Base-by-base conservation (phyloP, 2,888 invertebrate species). In the Microdon myrmicae region DNA sequence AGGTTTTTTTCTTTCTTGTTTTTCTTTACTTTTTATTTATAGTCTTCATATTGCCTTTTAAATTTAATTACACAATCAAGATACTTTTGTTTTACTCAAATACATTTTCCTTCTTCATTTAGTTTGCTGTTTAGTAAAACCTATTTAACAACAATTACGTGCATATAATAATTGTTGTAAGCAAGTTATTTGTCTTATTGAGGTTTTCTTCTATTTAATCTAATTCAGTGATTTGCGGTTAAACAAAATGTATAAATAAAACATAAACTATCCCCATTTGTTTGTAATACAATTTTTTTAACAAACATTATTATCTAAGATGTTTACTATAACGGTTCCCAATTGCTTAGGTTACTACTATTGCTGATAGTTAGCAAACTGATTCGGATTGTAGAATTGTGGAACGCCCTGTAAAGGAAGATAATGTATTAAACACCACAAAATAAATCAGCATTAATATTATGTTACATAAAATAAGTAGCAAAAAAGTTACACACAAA, bases 351-450 rank as follows among this genome's bases (percentile, higher is more conserved):
- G 32, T 28, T 55, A 47, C 20, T 48, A 48, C 55, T 58, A 49
- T 32, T 68, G 58, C 39, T 70, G 64, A 35, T 67, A 68, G 23
- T 67, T 69, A 45, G 64, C 59, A 35, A 59, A 71, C 67, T 71
- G 71, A 47, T 68, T 69, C 16, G 71, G 71, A 60, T 71, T 69
- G 32, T 71, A 71, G 58, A 70, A 71, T 43, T 71, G 71, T 23
- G 71, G 68, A 34, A 37, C 64, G 10, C 68, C 69, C 71, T 71
- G 32, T 1, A 68, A 59, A 26, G 38, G 35, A 29, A 54, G 8
- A 35, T 23, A 29, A 29, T 6, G 44, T 7, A 25, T 4, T 17
- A 6, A 29, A 8, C 34, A 7, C 17, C 17, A 32, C 6, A 16
- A 4, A 5, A n/a, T 2, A 2, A 28, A 25, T 19, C 19, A 3